These are phyloP conservation scores for Melieria omissa DNA, from an alignment of 2,888 invertebrate species.

Conservation along the genomic window DNA sequence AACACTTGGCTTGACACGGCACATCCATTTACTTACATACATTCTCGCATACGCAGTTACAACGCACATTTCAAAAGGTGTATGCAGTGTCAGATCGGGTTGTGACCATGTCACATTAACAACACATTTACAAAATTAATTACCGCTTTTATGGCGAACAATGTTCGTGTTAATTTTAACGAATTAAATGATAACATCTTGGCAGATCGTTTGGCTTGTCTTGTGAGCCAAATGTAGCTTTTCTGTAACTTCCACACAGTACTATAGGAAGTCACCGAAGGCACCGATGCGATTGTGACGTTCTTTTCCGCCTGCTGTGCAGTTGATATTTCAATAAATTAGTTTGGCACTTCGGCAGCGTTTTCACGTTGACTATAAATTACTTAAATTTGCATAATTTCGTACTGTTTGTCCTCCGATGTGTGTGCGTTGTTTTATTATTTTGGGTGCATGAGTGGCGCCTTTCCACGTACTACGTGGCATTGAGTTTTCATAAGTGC, in stretches of 20 bases:
- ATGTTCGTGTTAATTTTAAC: constrained; percentile 67
- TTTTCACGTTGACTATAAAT: constrained; percentile 31
- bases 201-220: constrained; percentile 22
- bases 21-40: too few species aligned
- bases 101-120: constrained; percentile 38
- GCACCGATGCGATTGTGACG: constrained; percentile 43
- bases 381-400: constrained; percentile 58
- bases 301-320: constrained; percentile 2
- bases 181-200: constrained; percentile 67
- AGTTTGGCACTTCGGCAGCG: constrained; percentile 29
- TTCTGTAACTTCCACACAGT: background rate
- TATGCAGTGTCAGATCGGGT: too few species aligned
- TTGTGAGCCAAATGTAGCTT: background rate
- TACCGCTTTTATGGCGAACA: constrained; percentile 64
- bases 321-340: constrained; percentile 24
- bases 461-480: background rate
- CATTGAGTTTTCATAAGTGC: background rate
- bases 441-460: constrained; percentile 6
- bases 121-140: constrained; percentile 63
- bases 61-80: too few species aligned
- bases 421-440: background rate
- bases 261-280: background rate
- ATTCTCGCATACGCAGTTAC: too few species aligned
- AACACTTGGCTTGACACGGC: too few species aligned
- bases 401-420: constrained; percentile 31